Conservation (phyloP, 2,888 invertebrate genomes). For the Alcis repandata region DNA sequence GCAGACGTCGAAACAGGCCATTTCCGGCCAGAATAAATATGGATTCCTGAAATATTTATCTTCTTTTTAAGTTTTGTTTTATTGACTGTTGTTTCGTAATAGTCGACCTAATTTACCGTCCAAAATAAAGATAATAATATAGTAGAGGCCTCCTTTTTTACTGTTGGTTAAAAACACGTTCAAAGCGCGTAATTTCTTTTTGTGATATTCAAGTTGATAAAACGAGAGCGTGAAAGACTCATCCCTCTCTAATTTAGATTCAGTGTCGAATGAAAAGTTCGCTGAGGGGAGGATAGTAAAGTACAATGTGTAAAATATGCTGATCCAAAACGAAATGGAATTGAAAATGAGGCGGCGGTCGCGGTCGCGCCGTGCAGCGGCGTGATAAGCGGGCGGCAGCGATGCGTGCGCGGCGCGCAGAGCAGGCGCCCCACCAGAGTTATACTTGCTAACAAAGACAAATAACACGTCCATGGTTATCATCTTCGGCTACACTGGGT, state of each 20-base stretch:
- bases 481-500: no score
- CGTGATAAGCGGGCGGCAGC: conserved; percentile 68
- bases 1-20: conserved; percentile 64
- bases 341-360: conserved; percentile 73
- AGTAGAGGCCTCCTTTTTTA: background rate
- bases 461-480: background rate
- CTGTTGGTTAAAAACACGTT: background rate
- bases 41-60: conserved; percentile 41
- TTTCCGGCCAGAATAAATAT: conserved; percentile 60
- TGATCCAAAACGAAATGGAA: conserved; percentile 79
- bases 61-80: conserved; percentile 27
- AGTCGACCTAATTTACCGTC: conserved; percentile 3
- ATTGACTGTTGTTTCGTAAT: conserved; percentile 13
- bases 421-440: background rate
- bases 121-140: background rate
- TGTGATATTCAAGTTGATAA: conserved; percentile 30
- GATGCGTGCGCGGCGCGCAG: conserved; percentile 66
- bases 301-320: conserved; percentile 71
- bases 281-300: conserved; percentile 57
- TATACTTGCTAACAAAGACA: conserved; percentile 1
- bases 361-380: conserved; percentile 62
- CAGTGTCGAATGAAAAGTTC: conserved; percentile 68
- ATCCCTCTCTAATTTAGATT: conserved; percentile 72
- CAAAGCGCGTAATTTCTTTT: background rate
- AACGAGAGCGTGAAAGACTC: conserved; percentile 50